These are phyloP conservation scores for Periphyllus acericola DNA, from an alignment of 2,888 invertebrate genomes.

Conservation along the genomic window DNA sequence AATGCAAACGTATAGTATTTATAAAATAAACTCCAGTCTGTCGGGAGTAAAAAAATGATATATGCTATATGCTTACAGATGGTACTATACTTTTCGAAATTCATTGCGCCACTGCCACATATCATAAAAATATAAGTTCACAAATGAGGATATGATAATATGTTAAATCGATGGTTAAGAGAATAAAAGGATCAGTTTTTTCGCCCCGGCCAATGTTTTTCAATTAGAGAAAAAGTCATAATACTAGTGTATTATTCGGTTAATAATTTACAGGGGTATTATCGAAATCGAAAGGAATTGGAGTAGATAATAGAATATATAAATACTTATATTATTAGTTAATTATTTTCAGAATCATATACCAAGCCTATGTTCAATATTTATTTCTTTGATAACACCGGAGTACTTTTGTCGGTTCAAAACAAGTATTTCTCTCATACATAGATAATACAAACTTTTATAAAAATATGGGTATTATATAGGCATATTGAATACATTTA, in stretches of 20 bases:
- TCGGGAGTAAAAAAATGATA: conserved; percentile 17
- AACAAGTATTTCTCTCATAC: background rate
- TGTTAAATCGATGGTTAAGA: conserved; percentile 13
- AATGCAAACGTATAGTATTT: background rate
- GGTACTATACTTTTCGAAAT: conserved; percentile 4
- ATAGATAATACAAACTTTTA: background rate
- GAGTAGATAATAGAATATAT: background rate
- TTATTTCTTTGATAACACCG: background rate
- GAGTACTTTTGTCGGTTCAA: background rate
- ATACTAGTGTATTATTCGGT: background rate
- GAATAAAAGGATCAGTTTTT: background rate
- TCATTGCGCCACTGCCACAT: background rate
- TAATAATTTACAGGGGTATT: background rate
- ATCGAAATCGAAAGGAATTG: conserved; percentile 14
- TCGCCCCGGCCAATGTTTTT: background rate
- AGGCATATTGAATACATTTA: too few species aligned
- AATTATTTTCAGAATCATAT: too few species aligned
- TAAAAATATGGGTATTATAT: background rate
- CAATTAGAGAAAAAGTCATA: background rate
- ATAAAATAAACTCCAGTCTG: background rate
- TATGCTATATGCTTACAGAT: conserved; percentile 3
- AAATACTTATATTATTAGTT: too few species aligned
- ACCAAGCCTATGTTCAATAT: background rate
- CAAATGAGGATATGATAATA: background rate
- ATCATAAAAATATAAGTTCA: conserved; percentile 30